Evolutionary conservation across 92 coral and sea anemone genomes (phyloP).

Genomic region (Metridium senile): DNA sequence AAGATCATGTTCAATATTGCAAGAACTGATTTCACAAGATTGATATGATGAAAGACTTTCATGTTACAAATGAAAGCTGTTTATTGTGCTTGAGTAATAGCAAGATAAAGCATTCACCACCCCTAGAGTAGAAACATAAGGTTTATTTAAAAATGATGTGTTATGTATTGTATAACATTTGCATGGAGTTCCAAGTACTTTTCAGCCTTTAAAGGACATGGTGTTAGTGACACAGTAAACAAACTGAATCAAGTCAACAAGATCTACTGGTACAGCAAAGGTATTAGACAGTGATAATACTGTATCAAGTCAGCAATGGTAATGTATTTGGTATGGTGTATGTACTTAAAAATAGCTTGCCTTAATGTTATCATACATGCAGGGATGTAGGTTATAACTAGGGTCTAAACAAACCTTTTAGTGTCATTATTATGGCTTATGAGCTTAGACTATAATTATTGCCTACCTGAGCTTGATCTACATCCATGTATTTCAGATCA

Average conservation of each 20-base stretch:
- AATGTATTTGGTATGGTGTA: not conserved
- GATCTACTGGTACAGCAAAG: not conserved
- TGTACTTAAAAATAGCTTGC: not conserved
- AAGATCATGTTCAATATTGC: no score
- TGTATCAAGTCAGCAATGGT: not conserved
- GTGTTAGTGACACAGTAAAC: not conserved
- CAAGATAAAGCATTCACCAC: not conserved
- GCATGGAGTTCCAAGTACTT: slow-evolving; percentile 6
- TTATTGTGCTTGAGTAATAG: no score
- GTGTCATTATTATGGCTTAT: no score
- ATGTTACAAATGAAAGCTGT: no score
- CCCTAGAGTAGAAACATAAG: not conserved
- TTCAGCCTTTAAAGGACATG: not conserved
- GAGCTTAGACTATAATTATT: no score
- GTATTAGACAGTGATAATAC: not conserved
- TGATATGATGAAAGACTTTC: no score
- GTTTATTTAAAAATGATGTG: not conserved
- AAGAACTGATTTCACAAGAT: no score
- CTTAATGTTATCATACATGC: slow-evolving; percentile 11
- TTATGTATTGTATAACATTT: not conserved
- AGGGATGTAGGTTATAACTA: not conserved
- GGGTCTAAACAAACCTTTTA: not conserved
- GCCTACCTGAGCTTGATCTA: no score
- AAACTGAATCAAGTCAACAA: not conserved
- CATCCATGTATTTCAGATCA: no score